Base-by-base conservation (phyloP, 2,113 vertebrate species). In the Poeciliopsis prolifica region DNA sequence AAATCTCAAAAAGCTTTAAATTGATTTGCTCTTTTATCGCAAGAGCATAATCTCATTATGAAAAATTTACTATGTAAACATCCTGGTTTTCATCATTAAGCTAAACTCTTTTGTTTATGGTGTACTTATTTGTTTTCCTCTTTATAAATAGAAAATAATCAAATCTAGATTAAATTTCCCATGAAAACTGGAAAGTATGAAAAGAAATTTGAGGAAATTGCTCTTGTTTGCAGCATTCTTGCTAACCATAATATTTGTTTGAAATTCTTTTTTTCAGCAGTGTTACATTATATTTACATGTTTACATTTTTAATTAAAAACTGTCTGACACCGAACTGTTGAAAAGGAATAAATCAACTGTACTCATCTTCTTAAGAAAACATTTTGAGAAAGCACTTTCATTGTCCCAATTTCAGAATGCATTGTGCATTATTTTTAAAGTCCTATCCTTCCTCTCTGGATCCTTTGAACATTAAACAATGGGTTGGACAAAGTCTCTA, bases 401-500 rank as follows among this genome's bases (percentile, higher is more conserved):
- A 70, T 14, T 28, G 60, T 19, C 60, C 19, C 5, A 44, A 10
- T 35, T 40, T 35, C 17, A 42, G 29, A 64, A 15, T 26, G n/a
- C 40, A 69, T 24, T 40, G n/a, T 30, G 40, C 22, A 72, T 26
- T 10, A 3, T n/a, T 44, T 65, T 70, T 24, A 51, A 35, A 60
- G 65, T 44, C n/a, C 64, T 81, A 11, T 89, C 60, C 77, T 81
- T 81, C 74, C 14, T 26, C 70, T 30, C 61, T 28, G 62, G 3
- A 11, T 17, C 15, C 14, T 78, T 37, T 62, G 30, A 78, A 64
- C 51, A 58, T 5, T 12, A 61, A 62, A 72, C 74, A 80, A 28
- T 42, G 12, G 66, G 8, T 5, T 26, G 44, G n/a, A 44, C 77
- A 7, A 81, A 54, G 68, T 64, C n/a, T 31, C 11, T 17, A 11